A percentile compares a stretch with the other conserved stretches of the same genome.
Conservation (phyloP, 2,797 vertebrate species). For the Lagodon rhomboides region DNA sequence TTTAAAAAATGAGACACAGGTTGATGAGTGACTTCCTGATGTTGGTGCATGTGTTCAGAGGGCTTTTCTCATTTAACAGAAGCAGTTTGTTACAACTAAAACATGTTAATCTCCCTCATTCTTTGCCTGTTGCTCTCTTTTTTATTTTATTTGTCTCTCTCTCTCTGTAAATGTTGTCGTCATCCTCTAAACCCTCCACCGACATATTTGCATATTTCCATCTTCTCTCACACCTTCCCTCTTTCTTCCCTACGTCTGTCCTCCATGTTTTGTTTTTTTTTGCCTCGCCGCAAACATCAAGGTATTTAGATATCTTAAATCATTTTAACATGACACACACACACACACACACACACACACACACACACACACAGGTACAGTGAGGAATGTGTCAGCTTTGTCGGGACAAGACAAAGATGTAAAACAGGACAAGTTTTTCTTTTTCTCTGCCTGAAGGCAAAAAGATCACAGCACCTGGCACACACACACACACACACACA, state of each 20-base stretch:
- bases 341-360: slow-evolving; percentile 8
- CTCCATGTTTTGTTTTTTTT: no score
- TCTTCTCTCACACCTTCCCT: not conserved
- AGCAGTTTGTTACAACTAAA: not conserved
- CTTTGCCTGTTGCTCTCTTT: not conserved
- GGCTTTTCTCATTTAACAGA: not conserved
- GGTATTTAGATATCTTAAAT: not conserved
- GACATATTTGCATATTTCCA: not conserved
- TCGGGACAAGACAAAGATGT: slow-evolving; percentile 51
- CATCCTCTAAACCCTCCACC: not conserved
- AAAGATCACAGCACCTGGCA: slow-evolving; percentile 1
- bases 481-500: slow-evolving; percentile 10
- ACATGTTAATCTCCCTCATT: not conserved
- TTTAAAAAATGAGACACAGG: no score
- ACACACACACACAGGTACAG: slow-evolving; percentile 8
- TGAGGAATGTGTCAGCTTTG: slow-evolving; percentile 53
- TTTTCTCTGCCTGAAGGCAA: slow-evolving; percentile 26
- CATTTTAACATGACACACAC: not conserved
- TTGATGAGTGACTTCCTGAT: not conserved
- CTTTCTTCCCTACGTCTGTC: not conserved
- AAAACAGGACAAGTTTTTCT: slow-evolving; percentile 33
- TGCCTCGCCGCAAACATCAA: not conserved
- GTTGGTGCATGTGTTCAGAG: not conserved
- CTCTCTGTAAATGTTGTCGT: not conserved
- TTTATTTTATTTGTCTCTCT: no score